These are phyloP conservation scores for Heterochromis multidens DNA, from an alignment of 2,113 vertebrate species.

Conservation along the genomic window DNA sequence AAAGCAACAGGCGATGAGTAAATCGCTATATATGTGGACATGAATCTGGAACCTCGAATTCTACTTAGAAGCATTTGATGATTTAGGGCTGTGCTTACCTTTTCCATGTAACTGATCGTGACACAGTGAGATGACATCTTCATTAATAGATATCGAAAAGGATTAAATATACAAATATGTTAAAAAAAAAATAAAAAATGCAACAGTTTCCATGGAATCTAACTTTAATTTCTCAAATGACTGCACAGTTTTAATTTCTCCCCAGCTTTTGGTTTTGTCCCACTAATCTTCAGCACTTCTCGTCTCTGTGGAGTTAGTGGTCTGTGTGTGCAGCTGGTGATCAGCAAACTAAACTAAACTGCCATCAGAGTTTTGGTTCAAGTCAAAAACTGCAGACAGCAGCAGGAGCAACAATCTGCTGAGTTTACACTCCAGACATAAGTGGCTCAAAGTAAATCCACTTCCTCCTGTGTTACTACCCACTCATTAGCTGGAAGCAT, in stretches of 20 bases:
- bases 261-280: background rate
- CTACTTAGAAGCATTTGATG: background rate
- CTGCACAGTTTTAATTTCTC: background rate
- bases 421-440: background rate
- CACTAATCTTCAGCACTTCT: background rate
- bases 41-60: background rate
- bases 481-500: background rate
- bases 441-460: background rate
- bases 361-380: background rate
- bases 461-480: background rate
- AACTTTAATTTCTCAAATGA: background rate
- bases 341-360: background rate
- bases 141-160: fast-evolving
- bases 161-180: fast-evolving
- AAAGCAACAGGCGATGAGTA: background rate
- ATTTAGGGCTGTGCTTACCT: fast-evolving
- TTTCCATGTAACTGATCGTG: background rate
- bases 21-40: fast-evolving
- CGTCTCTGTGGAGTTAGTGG: background rate
- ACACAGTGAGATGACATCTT: background rate
- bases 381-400: background rate
- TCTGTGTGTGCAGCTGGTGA: background rate
- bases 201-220: fast-evolving
- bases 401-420: background rate
- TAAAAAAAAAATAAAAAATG: background rate